Evolutionary conservation across 2,888 invertebrate species (phyloP), one percentile per base, ranked within the genome.

Genomic region (Nineta flava): DNA sequence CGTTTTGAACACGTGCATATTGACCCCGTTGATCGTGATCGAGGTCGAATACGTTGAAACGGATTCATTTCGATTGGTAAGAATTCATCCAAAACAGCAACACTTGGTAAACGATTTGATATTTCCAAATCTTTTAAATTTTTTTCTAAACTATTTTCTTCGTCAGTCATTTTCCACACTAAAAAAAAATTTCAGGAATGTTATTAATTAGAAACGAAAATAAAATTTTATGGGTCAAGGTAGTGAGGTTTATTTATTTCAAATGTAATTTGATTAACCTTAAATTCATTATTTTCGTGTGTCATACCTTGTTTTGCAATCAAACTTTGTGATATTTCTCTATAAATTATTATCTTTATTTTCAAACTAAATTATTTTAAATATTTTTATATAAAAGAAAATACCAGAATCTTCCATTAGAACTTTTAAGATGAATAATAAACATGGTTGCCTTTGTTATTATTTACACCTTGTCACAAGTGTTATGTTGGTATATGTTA

Each of bases 51-150:
- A 50, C 61, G 58, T 48, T 65, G 59, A 48, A 53, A 54, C 42
- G 48, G 52, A 32, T 52, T 58, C 53, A 47, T 40, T 13, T 56
- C 54, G 49, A 53, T 47, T 50, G 47, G 51, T 15, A 53, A 49
- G 47, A 52, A 49, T 38, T 52, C 54, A 50, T 54, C 54, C 42
- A 34, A 49, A 43, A 47, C 47, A 50, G 34, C 47, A 45, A 48
- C 49, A 45, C 43, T 47, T 35, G 47, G 48, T 42, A 46, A 45
- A 48, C 46, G 50, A 49, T 51, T 51, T 50, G 64, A 64, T 55
- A 68, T 58, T 58, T 66, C 64, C 53, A 68, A 58, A 50, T 65
- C 66, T 57, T 65, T 59, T 52, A 68, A 57, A 53, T 59, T 61
- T 50, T 53, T 59, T 48, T 60, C 59, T 50, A 68, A 57, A 56